Evolutionary conservation across 2,113 vertebrate genomes (phyloP), one percentile per base, ranked within the genome.

Genomic region (Nothobranchius furzeri): DNA sequence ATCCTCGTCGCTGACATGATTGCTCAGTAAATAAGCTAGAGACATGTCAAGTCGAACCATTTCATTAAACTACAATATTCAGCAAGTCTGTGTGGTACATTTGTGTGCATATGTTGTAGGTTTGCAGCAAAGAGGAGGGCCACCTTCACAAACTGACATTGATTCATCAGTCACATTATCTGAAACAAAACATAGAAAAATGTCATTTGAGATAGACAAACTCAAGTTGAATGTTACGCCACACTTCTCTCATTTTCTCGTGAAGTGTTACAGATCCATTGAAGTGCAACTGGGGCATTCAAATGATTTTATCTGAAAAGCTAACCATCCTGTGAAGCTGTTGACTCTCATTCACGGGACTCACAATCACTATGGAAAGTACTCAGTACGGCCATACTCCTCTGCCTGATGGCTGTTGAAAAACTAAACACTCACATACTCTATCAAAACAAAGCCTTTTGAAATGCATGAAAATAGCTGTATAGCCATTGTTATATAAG

Each of bases 231-330:
- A 25, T 64, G 45, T 46, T 20, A 56, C 49, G 51, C 62, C 62
- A 79, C 15, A 56, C 53, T 51, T 73, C 42, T 35, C 36, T 62
- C 53, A 57, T 46, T 77, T 50, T 0, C 25, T 20, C 12, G 5
- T 47, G 45, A 55, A 60, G 45, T 58, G 24, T 51, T 25, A 30
- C 50, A 17, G 20, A 75, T 55, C 13, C 49, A 20, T 15, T 67
- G 3, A 64, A 68, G 67, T 65, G 62, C 59, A 67, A 61, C 72
- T 53, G 49, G 49, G 8, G 25, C 47, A 53, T 72, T 74, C 20
- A 78, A 35, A 78, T 49, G n/a, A 73, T 75, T 55, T 61, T 12
- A 65, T 70, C 49, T 70, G 4, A 50, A 40, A 64, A 71, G 64
- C 9, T 45, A 54, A 62, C 35, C 49, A 37, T 69, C 55, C 48